Evolutionary conservation across 2,888 invertebrate genomes (phyloP).

Genomic region (Pimpla rufipes): DNA sequence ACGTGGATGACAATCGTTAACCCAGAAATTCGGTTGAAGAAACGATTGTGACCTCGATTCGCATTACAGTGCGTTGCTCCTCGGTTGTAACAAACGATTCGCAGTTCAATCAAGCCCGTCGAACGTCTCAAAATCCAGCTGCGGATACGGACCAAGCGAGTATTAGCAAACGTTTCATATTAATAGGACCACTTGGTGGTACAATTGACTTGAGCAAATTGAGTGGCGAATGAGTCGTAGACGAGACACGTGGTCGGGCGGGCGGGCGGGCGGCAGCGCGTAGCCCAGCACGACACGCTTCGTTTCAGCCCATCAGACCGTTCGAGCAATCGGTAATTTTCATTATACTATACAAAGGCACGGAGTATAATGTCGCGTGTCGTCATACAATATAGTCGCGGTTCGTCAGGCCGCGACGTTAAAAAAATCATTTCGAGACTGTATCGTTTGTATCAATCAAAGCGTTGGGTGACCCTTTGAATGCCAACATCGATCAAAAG

Average conservation of each 20-base stretch:
- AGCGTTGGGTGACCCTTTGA: not conserved
- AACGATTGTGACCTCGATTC: conserved; percentile 47
- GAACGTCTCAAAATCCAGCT: conserved; percentile 33
- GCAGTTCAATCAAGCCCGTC: conserved; percentile 37
- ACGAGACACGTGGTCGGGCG: conserved; percentile 36
- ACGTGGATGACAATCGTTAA: not conserved
- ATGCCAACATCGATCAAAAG: not conserved
- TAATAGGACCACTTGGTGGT: conserved; percentile 76
- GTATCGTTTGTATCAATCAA: not conserved
- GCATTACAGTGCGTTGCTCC: conserved; percentile 12
- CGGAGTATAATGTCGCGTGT: conserved; percentile 53
- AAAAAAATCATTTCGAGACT: conserved; percentile 7
- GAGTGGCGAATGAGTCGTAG: conserved; percentile 68
- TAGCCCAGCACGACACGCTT: conserved; percentile 72
- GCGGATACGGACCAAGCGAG: not conserved
- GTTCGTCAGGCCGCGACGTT: conserved; percentile 51
- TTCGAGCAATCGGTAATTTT: conserved; percentile 68
- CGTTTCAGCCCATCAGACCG: conserved; percentile 75
- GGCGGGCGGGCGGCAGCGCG: conserved; percentile 44
- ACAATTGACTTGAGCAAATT: conserved; percentile 78
- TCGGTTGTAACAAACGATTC: conserved; percentile 27
- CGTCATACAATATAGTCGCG: conserved; percentile 66
- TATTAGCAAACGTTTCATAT: conserved; percentile 63
- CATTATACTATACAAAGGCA: conserved; percentile 50
- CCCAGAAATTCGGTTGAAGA: conserved; percentile 10